A percentile compares a stretch with the other conserved stretches of the same genome.
Evolutionary conservation across 2,888 invertebrate species (phyloP).

Genomic region (Acrocyrtus sp.): DNA sequence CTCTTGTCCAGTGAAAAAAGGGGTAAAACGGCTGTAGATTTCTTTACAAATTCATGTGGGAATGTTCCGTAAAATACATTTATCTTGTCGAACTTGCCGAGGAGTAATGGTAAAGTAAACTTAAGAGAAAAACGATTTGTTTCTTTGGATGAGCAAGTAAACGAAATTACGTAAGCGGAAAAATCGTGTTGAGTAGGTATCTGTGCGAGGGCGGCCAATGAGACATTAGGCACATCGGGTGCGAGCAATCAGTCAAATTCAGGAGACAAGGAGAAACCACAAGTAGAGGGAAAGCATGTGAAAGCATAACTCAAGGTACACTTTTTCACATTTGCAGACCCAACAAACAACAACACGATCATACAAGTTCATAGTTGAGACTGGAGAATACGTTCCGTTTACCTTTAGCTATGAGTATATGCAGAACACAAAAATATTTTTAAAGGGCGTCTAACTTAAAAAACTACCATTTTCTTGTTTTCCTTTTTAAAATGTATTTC

Average conservation of each 20-base stretch:
- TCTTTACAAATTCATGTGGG: not conserved
- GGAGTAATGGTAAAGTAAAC: not conserved
- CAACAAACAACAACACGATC: not conserved
- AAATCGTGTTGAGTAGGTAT: no score
- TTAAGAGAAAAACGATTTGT: not conserved
- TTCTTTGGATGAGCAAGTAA: not conserved
- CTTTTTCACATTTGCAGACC: not conserved
- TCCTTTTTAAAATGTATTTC: not conserved
- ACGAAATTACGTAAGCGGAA: no score
- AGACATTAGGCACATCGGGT: constrained; percentile 29
- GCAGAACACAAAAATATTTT: no score
- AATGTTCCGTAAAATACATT: not conserved
- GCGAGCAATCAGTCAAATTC: constrained; percentile 34
- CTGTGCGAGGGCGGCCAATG: not conserved
- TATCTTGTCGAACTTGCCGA: not conserved
- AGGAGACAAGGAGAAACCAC: constrained; percentile 3
- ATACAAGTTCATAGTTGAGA: not conserved
- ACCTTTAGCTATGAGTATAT: no score
- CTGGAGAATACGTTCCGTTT: no score
- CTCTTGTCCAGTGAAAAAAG: not conserved
- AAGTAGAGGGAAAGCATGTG: not conserved
- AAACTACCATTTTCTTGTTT: no score
- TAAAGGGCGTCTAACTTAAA: no score
- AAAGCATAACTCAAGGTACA: not conserved
- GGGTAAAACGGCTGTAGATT: not conserved